Percentiles rank a stretch among this genome's conserved stretches.
Evolutionary conservation across 2,888 invertebrate genomes (phyloP).

Genomic region (Dolichomitus sp.): DNA sequence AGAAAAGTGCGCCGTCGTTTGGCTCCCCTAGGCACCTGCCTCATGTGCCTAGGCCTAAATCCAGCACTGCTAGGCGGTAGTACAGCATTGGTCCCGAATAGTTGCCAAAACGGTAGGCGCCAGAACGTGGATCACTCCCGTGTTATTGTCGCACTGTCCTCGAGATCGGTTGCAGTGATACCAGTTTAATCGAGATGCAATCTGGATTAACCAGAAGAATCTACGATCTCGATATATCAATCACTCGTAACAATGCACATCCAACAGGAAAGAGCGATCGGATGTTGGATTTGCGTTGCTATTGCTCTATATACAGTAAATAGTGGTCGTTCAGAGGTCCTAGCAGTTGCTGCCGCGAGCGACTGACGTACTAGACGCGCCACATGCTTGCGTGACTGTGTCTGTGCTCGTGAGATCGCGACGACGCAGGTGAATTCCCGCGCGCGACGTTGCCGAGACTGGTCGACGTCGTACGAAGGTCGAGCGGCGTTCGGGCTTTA

Average conservation of each 20-base stretch:
- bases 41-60: no score
- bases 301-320: not conserved
- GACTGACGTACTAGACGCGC: not conserved
- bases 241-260: constrained; percentile 16
- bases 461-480: constrained; percentile 59
- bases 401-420: not conserved
- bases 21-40: no score
- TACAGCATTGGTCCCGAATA: not conserved
- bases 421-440: constrained; percentile 42
- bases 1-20: no score
- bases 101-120: not conserved
- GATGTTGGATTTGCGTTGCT: constrained; percentile 28
- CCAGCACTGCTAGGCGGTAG: no score
- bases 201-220: constrained; percentile 23
- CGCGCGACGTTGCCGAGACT: constrained; percentile 50
- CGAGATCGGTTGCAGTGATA: not conserved
- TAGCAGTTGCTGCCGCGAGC: not conserved
- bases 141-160: not conserved
- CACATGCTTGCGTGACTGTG: not conserved
- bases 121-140: not conserved
- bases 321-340: not conserved
- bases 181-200: constrained; percentile 50
- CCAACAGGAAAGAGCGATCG: constrained; percentile 16
- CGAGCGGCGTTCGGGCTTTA: constrained; percentile 51
- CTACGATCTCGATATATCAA: constrained; percentile 3